Evolutionary conservation across 2,113 vertebrate genomes (phyloP), one percentile per base, ranked within the genome.

Genomic region (Pimephales promelas): DNA sequence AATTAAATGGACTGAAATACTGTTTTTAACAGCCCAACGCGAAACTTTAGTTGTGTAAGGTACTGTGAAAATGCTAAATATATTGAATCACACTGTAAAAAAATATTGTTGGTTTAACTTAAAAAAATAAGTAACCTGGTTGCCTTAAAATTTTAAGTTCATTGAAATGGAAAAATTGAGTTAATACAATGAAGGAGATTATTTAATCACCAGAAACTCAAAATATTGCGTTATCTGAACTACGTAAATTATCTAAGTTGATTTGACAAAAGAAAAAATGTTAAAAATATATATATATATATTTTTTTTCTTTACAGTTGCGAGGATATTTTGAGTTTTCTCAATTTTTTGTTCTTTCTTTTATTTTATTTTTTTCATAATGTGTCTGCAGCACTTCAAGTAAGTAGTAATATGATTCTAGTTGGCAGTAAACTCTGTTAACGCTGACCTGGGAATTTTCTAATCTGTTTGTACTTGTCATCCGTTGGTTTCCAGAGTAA

Each of bases 401-500:
- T 82, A 86, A 87, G 88, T 85, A 88, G 90, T 90, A 88, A 93
- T 89, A 87, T 84, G 86, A 86, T 81, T 83, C 86, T 90, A 90
- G 84, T 90, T 94, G 92, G 91, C 92, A 93, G 79, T 82, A 83
- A 81, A 74, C 34, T 81, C 73, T 89, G 88, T 89, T 91, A 92
- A 94, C 91, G 88, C 90, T 91, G 90, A 91, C 90, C 89, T 82
- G 62, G 64, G 77, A 86, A 89, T 92, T 64, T 87, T 84, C 82
- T 90, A 90, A 74, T 83, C 86, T 86, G 77, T 88, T 88, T 81
- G 79, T 77, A 47, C 61, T 80, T 59, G 87, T 92, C 87, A 90
- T 92, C 90, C 54, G 82, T 87, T 74, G 36, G 92, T 93, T 92
- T 92, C 92, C 91, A 68, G 64, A 43, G 92, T 88, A 92, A 93